A percentile compares a stretch with the other conserved stretches of the same genome.
Evolutionary conservation across 2,888 invertebrate species (phyloP).

Genomic region (Oeneis ivallda): DNA sequence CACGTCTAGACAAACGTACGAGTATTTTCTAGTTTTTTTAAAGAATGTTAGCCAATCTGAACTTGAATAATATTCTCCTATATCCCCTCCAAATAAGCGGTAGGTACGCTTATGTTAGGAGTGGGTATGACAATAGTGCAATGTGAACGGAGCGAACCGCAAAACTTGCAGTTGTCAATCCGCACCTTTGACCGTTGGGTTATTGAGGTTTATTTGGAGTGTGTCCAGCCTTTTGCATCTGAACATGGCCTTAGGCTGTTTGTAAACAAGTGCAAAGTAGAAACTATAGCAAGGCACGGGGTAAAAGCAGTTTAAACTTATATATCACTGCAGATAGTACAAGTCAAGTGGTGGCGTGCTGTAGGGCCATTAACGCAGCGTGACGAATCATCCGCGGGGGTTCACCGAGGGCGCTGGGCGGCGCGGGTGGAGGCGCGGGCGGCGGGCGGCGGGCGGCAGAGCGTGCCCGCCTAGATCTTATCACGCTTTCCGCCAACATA

Average conservation of each 20-base stretch:
- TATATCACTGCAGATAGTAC: constrained; percentile 58
- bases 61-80: too few species aligned
- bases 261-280: constrained; percentile 12
- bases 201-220: background rate
- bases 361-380: constrained; percentile 77
- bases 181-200: too few species aligned
- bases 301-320: constrained; percentile 30
- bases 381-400: constrained; percentile 73
- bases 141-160: too few species aligned
- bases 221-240: background rate
- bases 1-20: too few species aligned
- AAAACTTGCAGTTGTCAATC: too few species aligned
- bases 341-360: constrained; percentile 77
- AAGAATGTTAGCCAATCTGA: too few species aligned
- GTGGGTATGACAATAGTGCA: too few species aligned
- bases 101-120: too few species aligned
- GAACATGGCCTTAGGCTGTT: background rate
- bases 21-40: too few species aligned
- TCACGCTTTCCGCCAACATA: constrained; percentile 78
- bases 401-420: constrained; percentile 19
- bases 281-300: constrained; percentile 11
- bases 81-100: too few species aligned
- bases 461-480: constrained; percentile 74
- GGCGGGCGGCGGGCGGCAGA: constrained; percentile 43
- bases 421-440: constrained; percentile 44